Base-by-base conservation (phyloP, 2,113 vertebrate genomes). In the Lycaon pictus region DNA sequence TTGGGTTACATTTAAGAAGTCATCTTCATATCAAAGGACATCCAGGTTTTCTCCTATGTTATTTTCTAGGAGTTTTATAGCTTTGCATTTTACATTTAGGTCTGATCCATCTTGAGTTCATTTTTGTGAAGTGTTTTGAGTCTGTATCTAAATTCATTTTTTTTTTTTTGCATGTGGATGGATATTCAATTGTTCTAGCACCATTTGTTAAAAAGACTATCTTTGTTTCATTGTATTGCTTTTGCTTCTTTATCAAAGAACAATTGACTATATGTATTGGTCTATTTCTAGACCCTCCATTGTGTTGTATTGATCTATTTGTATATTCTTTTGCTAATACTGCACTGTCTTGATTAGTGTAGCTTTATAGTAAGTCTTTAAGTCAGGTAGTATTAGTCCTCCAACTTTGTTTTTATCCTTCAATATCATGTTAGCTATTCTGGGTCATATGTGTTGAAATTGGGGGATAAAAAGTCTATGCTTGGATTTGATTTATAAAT, bases 401-500 rank as follows among this genome's bases (percentile, higher is more conserved):
- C 74, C 82, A 92, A n/a, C 25, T n/a, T 87, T 69, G 7, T 80
- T 95, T 79, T 80, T 62, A 13, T 72, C 71, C 16, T 53, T 85
- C 7, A 80, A 43, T 60, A 80, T 72, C 37, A 32, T 43, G 43
- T 60, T 72, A 55, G 55, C 74, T 55, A 32, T 91, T 80, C 32
- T 11, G 5, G 37, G 53, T 84, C 22, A 29, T 35, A 35, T 1
- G 53, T n/a, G 37, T 71, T 89, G 80, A 58, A 90, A 71, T 43
- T 93, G 22, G 23, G 10, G 5, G 1, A 7, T 19, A 9, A 15
- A 71, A 76, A 58, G 7, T 91, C 32, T 82, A 1, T 63, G 60
- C 35, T 76, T 37, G 25, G 3, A 76, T 87, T 92, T 92, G 74
- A 82, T 72, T 86, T 79, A 76, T 53, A 72, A 95, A 92, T 69